A percentile compares a stretch with the other conserved stretches of the same genome.
phyloP scores from a whole-genome alignment of 1,140 invertebrate species.

The Druon quercuslanigerum region DNA sequence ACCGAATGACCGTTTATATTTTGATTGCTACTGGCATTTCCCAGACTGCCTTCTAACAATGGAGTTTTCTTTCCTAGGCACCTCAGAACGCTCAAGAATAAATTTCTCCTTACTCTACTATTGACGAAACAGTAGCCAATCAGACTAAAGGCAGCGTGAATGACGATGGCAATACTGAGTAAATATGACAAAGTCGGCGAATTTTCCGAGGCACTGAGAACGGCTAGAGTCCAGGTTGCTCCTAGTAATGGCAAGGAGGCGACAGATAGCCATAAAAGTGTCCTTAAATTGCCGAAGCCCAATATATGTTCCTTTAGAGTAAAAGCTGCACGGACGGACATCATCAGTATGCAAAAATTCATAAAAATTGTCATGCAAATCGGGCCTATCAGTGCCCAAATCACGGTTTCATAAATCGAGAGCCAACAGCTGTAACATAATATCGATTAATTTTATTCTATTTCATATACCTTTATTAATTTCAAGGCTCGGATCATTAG shows the following conservation, averaged over 20 bases:
- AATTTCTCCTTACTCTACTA: slow-evolving; percentile 83
- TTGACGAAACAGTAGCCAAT: slow-evolving; percentile 91
- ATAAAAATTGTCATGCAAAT: slow-evolving; percentile 85
- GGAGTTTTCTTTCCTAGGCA: slow-evolving; percentile 91
- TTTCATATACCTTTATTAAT: too few relatives aligned
- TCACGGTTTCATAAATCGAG: slow-evolving; percentile 92
- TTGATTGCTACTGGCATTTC: slow-evolving; percentile 82
- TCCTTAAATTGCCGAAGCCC: slow-evolving; percentile 92
- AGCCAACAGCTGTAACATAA: slow-evolving; percentile 90
- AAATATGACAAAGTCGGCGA: slow-evolving; percentile 83
- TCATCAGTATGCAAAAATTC: slow-evolving; percentile 87
- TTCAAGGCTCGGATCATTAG: too few relatives aligned
- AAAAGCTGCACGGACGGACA: slow-evolving; percentile 92
- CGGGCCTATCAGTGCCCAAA: slow-evolving; percentile 94
- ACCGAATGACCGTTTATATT: slow-evolving; percentile 80
- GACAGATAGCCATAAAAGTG: slow-evolving; percentile 89
- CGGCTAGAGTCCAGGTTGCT: slow-evolving; percentile 86
- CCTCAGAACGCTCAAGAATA: slow-evolving; percentile 81
- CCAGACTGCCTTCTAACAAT: slow-evolving; percentile 83
- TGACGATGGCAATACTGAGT: slow-evolving; percentile 82
- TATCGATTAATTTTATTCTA: slow-evolving; percentile 33
- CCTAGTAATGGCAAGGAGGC: slow-evolving; percentile 86
- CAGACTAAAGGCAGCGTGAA: slow-evolving; percentile 86
- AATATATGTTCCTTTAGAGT: slow-evolving; percentile 92
- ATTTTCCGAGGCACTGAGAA: slow-evolving; percentile 88